Evolutionary conservation across 64 coral and sea anemone species (phyloP).

Genomic region (Porites australiensis): DNA sequence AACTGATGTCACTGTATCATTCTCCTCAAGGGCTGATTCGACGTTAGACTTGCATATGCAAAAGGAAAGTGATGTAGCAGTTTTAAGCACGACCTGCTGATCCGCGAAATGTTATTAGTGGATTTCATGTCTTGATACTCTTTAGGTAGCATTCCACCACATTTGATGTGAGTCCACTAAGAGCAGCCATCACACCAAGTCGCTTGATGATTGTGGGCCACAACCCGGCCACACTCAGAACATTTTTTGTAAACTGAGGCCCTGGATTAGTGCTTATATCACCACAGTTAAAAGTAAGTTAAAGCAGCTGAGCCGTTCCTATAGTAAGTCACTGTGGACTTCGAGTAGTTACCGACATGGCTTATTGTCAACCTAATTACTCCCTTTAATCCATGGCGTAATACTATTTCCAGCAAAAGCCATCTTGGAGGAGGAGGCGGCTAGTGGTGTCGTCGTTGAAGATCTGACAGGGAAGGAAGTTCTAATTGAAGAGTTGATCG

Average conservation of each 20-base stretch:
- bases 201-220: conserved; percentile 45
- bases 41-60: conserved; percentile 2
- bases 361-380: neutral
- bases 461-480: no score
- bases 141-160: neutral
- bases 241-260: conserved; percentile 1
- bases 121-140: neutral
- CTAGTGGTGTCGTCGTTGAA: no score
- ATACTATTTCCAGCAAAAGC: conserved; percentile 8
- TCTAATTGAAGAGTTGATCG: no score
- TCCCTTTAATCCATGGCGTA: conserved; percentile 21
- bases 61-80: conserved; percentile 1
- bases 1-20: neutral
- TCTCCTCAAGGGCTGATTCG: neutral
- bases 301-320: neutral
- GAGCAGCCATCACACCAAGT: conserved; percentile 28
- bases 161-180: conserved; percentile 21
- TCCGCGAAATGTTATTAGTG: neutral
- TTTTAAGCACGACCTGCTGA: neutral
- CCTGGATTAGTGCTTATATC: conserved; percentile 24
- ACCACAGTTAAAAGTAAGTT: neutral
- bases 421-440: neutral
- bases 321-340: neutral
- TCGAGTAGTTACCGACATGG: neutral
- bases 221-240: conserved; percentile 38